A percentile compares a stretch with the other conserved stretches of the same genome.
Evolutionary conservation across 2,797 vertebrate species (phyloP).

Genomic region (Prunella strophiata): DNA sequence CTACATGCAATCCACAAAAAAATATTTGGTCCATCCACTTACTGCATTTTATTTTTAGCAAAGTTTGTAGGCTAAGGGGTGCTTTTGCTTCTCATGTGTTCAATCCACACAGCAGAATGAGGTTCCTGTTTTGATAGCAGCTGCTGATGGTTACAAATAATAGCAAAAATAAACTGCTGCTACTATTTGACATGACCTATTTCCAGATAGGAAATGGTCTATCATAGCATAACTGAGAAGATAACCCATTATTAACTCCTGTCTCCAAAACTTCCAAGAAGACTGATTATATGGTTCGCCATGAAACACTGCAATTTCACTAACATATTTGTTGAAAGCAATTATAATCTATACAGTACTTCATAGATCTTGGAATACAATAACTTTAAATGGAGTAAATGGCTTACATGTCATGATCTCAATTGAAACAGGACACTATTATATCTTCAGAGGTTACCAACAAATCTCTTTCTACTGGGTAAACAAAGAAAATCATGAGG

Average conservation of each 20-base stretch:
- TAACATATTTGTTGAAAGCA: constrained; percentile 63
- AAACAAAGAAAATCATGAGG: constrained; percentile 45
- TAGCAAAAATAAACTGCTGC: constrained; percentile 51
- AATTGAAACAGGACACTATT: constrained; percentile 49
- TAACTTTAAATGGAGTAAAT: constrained; percentile 31
- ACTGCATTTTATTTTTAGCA: not conserved
- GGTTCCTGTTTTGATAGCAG: constrained; percentile 34
- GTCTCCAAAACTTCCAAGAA: constrained; percentile 66
- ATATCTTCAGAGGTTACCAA: constrained; percentile 48
- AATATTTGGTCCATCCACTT: not conserved
- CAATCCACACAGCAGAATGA: not conserved
- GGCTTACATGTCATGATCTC: constrained; percentile 13
- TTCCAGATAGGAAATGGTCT: constrained; percentile 69
- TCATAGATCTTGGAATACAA: constrained; percentile 52
- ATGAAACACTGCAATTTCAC: constrained; percentile 68
- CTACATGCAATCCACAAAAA: not conserved
- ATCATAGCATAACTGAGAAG: constrained; percentile 54
- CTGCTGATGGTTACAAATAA: constrained; percentile 58
- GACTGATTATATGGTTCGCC: constrained; percentile 65
- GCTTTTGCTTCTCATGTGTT: not conserved
- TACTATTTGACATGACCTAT: constrained; percentile 63
- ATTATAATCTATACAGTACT: constrained; percentile 53
- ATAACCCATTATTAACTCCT: constrained; percentile 70
- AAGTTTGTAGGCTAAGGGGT: not conserved
- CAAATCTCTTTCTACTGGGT: constrained; percentile 38